A percentile compares a stretch with the other conserved stretches of the same genome.
phyloP scores from a whole-genome alignment of 1,140 invertebrate genomes.

The Drosophila willistoni region DNA sequence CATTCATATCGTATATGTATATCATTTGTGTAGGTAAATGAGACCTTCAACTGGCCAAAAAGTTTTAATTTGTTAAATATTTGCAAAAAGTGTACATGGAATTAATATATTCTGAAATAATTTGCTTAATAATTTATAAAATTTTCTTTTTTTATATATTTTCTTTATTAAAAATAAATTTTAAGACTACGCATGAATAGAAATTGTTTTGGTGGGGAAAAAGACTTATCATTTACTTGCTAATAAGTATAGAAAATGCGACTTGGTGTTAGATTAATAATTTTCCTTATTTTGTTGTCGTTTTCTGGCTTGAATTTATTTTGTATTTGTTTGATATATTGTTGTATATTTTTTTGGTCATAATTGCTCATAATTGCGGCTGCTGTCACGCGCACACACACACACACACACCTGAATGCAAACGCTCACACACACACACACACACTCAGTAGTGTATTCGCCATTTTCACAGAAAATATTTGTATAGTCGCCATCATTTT shows the following conservation, averaged over 20 bases:
- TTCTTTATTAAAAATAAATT: too few relatives aligned
- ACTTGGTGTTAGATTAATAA: conserved; percentile 17
- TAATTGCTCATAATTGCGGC: conserved; percentile 78
- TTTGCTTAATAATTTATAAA: too few relatives aligned
- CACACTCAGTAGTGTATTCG: conserved; percentile 40
- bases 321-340: conserved; percentile 29
- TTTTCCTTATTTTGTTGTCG: conserved; percentile 38
- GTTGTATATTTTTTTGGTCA: conserved; percentile 34
- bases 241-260: background rate
- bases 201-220: too few relatives aligned
- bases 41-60: too few relatives aligned
- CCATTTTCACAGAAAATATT: conserved; percentile 61
- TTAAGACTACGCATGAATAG: too few relatives aligned
- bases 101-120: too few relatives aligned
- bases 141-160: too few relatives aligned
- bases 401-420: background rate
- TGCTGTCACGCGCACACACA: conserved; percentile 49
- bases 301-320: conserved; percentile 39
- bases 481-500: conserved; percentile 73
- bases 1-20: too few relatives aligned
- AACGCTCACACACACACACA: background rate
- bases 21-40: too few relatives aligned
- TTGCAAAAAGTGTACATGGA: too few relatives aligned
- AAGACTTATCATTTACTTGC: too few relatives aligned
- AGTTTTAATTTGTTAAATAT: too few relatives aligned